Evolutionary conservation across 1,140 invertebrate species (phyloP), one percentile per base, ranked within the genome.

Genomic region (Magallana gigas): DNA sequence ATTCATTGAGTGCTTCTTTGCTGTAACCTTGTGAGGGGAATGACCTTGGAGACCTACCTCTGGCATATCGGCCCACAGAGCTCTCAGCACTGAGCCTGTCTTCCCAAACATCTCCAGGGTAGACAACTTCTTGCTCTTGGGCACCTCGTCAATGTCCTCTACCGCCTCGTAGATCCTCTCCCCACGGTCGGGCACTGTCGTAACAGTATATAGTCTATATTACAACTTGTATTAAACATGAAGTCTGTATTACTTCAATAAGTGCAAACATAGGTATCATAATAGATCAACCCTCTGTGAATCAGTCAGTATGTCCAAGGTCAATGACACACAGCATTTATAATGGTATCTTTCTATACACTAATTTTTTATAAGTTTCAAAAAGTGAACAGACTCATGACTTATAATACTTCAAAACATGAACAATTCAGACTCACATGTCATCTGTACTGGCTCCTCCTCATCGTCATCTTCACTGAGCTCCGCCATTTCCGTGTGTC

Each of bases 1-100:
- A 48, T 4, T 48, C 36, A 48, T 48, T 48, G 36, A 48, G 36
- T 5, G 36, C 36, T 48, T 48, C 36, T 48, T 48, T 48, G 36
- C 0, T 48, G 36, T 48, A 0, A 48, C 36, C 36, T 48, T 48
- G 36, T 48, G 36, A 48, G 36, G 36, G 36, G 36, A 48, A 29
- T 29, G 7, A 76, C 68, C 9, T 0, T 76, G 23, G 8, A 29
- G 16, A 82, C 82, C 58, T 57, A 99, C 98, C 95, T 98, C 98
- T 0, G 97, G 97, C 85, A 99, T 97, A 95, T 99, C 97, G 95
- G 98, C 98, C 98, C 98, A 99, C 0, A 99, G 95, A 1, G 97
- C 98, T 91, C 98, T 64, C 8, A 93, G 88, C 2, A 92, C 88
- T 5, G 90, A 91, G 12, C 92, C 92, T 48, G 90, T 91, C 57